Percentiles rank a stretch among this genome's conserved stretches.
Evolutionary conservation across 2,797 vertebrate species (phyloP).

Genomic region (Ctenochaetus hawaiiensis): DNA sequence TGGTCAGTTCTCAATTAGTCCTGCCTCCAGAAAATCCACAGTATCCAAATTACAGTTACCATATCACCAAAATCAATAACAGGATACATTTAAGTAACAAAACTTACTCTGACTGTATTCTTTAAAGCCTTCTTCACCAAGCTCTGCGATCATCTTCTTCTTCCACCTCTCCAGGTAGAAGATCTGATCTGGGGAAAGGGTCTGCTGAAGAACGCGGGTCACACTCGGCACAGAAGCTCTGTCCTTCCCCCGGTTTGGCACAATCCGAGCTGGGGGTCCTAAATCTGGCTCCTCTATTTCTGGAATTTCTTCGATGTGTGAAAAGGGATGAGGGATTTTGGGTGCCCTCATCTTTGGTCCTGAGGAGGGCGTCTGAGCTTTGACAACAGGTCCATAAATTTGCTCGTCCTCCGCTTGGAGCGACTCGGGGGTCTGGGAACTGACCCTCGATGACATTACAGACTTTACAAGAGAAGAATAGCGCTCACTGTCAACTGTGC

Average conservation of each 20-base stretch:
- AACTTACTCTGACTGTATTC: constrained; percentile 91
- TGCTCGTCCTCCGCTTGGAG: constrained; percentile 87
- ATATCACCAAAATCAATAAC: neutral
- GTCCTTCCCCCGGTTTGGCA: constrained; percentile 65
- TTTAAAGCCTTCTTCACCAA: constrained; percentile 93
- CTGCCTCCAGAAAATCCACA: neutral
- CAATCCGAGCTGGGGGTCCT: constrained; percentile 81
- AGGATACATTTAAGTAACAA: neutral
- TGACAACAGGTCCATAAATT: constrained; percentile 88
- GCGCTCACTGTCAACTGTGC: constrained; percentile 87
- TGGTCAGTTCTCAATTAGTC: neutral
- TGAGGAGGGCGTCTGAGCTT: constrained; percentile 68
- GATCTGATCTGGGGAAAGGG: constrained; percentile 89
- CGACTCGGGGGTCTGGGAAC: constrained; percentile 86
- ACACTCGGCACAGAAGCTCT: constrained; percentile 88
- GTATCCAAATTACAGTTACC: neutral
- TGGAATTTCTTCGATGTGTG: constrained; percentile 71
- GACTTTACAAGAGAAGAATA: constrained; percentile 90
- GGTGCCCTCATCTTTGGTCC: constrained; percentile 64
- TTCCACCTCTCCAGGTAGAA: constrained; percentile 95
- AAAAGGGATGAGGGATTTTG: constrained; percentile 83
- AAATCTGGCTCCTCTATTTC: constrained; percentile 54
- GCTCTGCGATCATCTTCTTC: constrained; percentile 89
- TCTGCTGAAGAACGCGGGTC: constrained; percentile 92
- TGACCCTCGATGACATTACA: constrained; percentile 85